A percentile compares a stretch with the other conserved stretches of the same genome.
These are phyloP conservation scores for Psilanteris sp. DNA, from an alignment of 1,140 invertebrate species.

Conservation along the genomic window DNA sequence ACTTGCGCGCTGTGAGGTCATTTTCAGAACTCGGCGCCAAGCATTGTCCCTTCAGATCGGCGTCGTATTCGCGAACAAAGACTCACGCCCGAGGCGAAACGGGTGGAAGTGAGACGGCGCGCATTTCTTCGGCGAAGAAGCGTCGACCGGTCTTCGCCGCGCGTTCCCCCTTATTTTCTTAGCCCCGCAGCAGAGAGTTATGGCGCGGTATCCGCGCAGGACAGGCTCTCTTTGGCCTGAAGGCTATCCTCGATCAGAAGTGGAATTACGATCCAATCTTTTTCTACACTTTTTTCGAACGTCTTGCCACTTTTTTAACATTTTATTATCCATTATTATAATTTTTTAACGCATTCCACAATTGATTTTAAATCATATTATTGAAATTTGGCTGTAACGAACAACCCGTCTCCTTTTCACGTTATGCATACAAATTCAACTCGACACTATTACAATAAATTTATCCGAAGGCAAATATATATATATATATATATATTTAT, in stretches of 20 bases:
- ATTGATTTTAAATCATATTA: too few species aligned
- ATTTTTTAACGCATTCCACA: conserved; percentile 4
- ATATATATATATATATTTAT: too few species aligned
- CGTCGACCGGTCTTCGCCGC: conserved; percentile 57
- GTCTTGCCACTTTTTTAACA: conserved; percentile 14
- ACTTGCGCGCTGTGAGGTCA: conserved; percentile 56
- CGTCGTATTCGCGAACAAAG: conserved; percentile 56
- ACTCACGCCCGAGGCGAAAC: conserved; percentile 52
- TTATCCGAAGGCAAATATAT: too few species aligned
- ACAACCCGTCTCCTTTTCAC: too few species aligned
- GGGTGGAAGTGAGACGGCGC: conserved; percentile 41
- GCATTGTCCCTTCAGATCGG: conserved; percentile 68
- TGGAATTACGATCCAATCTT: conserved; percentile 51
- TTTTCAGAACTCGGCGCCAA: conserved; percentile 66
- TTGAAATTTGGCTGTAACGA: too few species aligned
- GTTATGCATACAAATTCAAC: too few species aligned
- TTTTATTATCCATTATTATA: conserved; percentile 11
- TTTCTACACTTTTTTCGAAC: conserved; percentile 17
- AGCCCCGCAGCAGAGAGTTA: conserved; percentile 54
- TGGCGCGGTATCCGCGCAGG: conserved; percentile 56
- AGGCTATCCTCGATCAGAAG: conserved; percentile 54
- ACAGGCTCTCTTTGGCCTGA: conserved; percentile 47
- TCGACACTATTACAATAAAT: too few species aligned
- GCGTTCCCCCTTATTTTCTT: conserved; percentile 53
- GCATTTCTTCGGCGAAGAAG: conserved; percentile 47